Percentiles rank a stretch among this genome's conserved stretches.
phyloP scores from a whole-genome alignment of 2,888 invertebrate species.

The Metopia argyrocephala region DNA sequence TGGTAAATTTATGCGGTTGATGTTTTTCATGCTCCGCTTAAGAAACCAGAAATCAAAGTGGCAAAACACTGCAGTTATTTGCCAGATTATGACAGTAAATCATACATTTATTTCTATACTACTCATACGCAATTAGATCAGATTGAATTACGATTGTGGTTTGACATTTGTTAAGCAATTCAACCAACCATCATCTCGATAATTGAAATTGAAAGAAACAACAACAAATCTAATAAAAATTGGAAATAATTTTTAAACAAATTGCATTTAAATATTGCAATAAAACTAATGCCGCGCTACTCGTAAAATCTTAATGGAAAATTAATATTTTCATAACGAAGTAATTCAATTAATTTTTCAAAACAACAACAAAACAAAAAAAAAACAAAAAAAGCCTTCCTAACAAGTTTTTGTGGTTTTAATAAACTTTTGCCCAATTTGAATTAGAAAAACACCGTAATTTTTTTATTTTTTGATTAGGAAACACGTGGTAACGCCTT shows the following conservation, averaged over 20 bases:
- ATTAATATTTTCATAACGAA: slow-evolving; percentile 37
- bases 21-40: background rate
- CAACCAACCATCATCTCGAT: slow-evolving; percentile 41
- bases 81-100: slow-evolving; percentile 21
- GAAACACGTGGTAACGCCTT: slow-evolving; percentile 64
- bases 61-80: slow-evolving; percentile 3
- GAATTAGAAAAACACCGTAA: slow-evolving; percentile 12
- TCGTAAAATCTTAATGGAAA: slow-evolving; percentile 25
- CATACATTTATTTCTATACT: background rate
- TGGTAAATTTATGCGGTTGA: slow-evolving; percentile 29
- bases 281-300: slow-evolving; percentile 26
- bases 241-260: slow-evolving; percentile 44
- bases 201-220: background rate
- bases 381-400: no score
- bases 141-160: slow-evolving; percentile 60
- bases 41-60: background rate
- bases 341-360: slow-evolving; percentile 59
- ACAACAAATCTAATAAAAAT: slow-evolving; percentile 46
- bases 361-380: no score
- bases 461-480: slow-evolving; percentile 35
- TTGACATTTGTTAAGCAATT: slow-evolving; percentile 63
- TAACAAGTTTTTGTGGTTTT: slow-evolving; percentile 48
- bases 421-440: slow-evolving; percentile 2
- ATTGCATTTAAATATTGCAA: slow-evolving; percentile 18
- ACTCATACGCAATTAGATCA: background rate